A percentile compares a stretch with the other conserved stretches of the same genome.
These are phyloP conservation scores for Catocala sponsa DNA, from an alignment of 2,888 invertebrate species.

Conservation along the genomic window DNA sequence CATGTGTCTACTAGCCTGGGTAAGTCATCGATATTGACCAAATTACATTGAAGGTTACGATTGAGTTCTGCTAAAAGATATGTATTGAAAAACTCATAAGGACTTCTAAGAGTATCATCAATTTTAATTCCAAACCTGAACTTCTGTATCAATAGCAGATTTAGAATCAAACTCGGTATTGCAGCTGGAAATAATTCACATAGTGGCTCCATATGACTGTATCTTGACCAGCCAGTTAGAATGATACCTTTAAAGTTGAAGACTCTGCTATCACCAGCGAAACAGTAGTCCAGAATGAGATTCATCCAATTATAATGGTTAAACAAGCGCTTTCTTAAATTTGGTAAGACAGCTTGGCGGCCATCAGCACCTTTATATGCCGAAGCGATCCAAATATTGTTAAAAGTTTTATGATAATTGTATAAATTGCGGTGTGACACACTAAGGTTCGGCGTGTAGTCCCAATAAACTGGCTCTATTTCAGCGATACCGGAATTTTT, in stretches of 20 bases:
- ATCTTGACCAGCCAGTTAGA: slow-evolving; percentile 92
- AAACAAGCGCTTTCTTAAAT: slow-evolving; percentile 89
- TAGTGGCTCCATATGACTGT: slow-evolving; percentile 89
- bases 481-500: slow-evolving; percentile 77
- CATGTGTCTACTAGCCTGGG: slow-evolving; percentile 46
- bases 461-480: slow-evolving; percentile 92
- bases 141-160: slow-evolving; percentile 82
- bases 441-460: slow-evolving; percentile 80
- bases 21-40: slow-evolving; percentile 33
- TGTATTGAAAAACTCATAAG: slow-evolving; percentile 48
- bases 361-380: slow-evolving; percentile 95
- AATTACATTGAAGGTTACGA: slow-evolving; percentile 47
- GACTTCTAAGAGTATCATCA: slow-evolving; percentile 19
- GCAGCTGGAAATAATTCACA: slow-evolving; percentile 90
- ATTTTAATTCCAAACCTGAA: slow-evolving; percentile 56
- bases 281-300: slow-evolving; percentile 84
- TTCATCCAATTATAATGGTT: slow-evolving; percentile 93
- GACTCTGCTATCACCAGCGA: slow-evolving; percentile 58
- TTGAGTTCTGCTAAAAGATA: slow-evolving; percentile 51
- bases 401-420: slow-evolving; percentile 83
- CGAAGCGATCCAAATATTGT: slow-evolving; percentile 93
- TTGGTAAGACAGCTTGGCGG: slow-evolving; percentile 81
- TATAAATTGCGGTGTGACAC: slow-evolving; percentile 63
- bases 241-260: slow-evolving; percentile 89
- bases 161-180: slow-evolving; percentile 89